Percentiles rank a stretch among this genome's conserved stretches.
Evolutionary conservation across 2,113 vertebrate genomes (phyloP).

Genomic region (Peromyscus polionotus): DNA sequence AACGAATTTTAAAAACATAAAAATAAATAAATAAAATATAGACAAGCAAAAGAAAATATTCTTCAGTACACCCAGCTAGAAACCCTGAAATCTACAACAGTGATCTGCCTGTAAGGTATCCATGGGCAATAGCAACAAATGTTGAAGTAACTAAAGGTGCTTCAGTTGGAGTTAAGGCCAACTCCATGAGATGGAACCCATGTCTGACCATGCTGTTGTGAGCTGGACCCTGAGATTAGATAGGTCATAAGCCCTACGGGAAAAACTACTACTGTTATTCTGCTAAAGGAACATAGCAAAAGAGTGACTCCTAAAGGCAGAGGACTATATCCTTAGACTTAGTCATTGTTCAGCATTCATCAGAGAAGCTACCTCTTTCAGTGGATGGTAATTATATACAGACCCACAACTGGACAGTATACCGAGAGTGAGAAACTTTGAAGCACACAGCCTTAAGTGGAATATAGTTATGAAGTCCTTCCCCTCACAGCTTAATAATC

Average conservation of each 20-base stretch:
- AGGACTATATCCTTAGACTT: neutral
- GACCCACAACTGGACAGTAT: neutral
- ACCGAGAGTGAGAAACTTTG: neutral
- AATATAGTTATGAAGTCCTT: neutral
- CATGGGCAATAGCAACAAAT: neutral
- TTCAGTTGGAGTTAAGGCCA: neutral
- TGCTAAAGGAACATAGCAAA: neutral
- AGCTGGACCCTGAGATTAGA: neutral
- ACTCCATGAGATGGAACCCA: neutral
- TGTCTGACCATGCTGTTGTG: neutral
- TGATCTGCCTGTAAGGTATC: neutral
- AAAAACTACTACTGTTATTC: neutral
- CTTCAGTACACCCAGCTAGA: neutral
- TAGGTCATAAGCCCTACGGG: neutral
- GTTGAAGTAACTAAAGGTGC: neutral
- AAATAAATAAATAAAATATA: too few species aligned
- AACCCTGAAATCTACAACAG: neutral
- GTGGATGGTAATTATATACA: neutral
- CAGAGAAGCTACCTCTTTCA: neutral
- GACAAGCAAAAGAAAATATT: too few species aligned
- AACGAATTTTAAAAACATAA: too few species aligned
- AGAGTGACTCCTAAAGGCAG: neutral
- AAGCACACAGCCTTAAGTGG: neutral
- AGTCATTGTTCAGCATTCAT: neutral
- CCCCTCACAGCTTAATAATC: neutral